Evolutionary conservation across 2,888 invertebrate species (phyloP), one percentile per base, ranked within the genome.

Genomic region (Podabrus alpinus): DNA sequence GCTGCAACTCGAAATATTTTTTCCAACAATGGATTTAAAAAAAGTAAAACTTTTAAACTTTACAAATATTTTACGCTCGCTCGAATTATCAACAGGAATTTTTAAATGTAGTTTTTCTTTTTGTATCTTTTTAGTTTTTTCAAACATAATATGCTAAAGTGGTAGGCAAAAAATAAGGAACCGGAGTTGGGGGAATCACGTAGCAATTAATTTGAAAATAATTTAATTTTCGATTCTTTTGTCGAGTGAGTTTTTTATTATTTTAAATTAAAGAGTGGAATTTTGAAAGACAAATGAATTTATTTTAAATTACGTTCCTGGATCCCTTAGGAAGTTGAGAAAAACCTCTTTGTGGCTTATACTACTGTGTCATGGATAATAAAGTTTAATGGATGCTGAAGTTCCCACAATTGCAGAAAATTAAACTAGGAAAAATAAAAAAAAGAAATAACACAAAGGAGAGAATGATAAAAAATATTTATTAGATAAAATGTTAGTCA

Each of bases 401-500:
- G 45, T 45, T 45, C 7, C n/a, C 7, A 45, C 45, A 45, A 45
- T 45, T 45, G 45, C n/a, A 45, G 45, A 45, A 45, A 45, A 45
- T 45, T 45, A 45, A 45, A 45, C 45, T 64, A 19, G 16, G 62
- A 21, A 19, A 11, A n/a, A n/a, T n/a, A 19, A 64, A 64, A n/a
- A 19, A 19, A 64, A 25, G 25, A 66, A 66, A 71, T 66, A 15
- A 15, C 62, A 70, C 24, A 66, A 73, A 72, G 15, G 16, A 74
- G n/a, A 45, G 19, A 25, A 24, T 78, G 85, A 86, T 86, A 86
- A 85, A 86, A 86, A 86, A 86, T 86, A 85, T 86, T 86, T 86
- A 86, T 86, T 86, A 84, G 85, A 83, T 85, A 85, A 83, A 82
- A 84, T 85, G 84, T 84, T 84, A 86, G 85, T 85, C 79, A 84